These are phyloP conservation scores for Thermophis baileyi DNA, from an alignment of 2,113 vertebrate genomes.

Conservation along the genomic window DNA sequence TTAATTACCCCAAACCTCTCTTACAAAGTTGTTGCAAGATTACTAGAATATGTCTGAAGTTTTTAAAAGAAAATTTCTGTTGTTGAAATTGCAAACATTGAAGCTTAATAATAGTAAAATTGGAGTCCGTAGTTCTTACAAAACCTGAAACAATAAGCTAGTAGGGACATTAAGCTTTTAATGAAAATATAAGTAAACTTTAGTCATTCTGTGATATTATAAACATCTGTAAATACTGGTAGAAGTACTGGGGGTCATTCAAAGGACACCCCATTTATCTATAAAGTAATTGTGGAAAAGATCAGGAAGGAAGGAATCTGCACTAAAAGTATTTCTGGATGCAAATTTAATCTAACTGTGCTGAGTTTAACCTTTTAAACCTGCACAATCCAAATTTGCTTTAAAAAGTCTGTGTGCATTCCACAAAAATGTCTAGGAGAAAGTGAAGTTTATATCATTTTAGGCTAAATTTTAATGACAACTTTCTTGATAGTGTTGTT, in stretches of 20 bases:
- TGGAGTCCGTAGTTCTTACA: neutral
- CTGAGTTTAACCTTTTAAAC: neutral
- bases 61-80: neutral
- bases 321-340: neutral
- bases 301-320: neutral
- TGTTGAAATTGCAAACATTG: neutral
- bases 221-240: neutral
- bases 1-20: neutral
- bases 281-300: neutral
- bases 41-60: neutral
- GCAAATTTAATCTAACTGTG: neutral
- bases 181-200: neutral
- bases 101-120: neutral
- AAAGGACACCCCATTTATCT: conserved; percentile 1
- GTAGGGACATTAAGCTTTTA: neutral
- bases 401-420: neutral
- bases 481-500: neutral
- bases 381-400: neutral
- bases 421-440: neutral
- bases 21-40: neutral
- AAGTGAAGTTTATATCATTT: neutral
- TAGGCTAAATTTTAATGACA: neutral
- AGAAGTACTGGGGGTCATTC: neutral
- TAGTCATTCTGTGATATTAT: neutral
- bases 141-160: conserved; percentile 1